Conservation (phyloP, 2,888 invertebrate genomes). For the Caenorhabditis zanzibari region DNA sequence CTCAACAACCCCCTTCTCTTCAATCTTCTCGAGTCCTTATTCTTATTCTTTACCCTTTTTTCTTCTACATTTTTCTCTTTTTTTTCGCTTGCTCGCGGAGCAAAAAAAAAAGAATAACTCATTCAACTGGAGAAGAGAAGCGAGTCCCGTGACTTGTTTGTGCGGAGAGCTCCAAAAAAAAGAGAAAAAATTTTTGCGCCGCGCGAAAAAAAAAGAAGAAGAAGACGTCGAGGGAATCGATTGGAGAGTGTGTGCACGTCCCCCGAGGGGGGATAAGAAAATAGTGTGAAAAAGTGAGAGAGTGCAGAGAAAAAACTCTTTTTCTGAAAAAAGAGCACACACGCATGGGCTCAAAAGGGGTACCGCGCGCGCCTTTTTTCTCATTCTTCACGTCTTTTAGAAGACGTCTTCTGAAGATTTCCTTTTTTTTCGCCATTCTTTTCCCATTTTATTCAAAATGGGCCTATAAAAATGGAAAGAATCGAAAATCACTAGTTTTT, state of each 20-base stretch:
- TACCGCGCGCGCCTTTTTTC: too few species aligned
- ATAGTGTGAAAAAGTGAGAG: not conserved
- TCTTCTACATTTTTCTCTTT: not conserved
- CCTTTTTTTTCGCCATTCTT: too few species aligned
- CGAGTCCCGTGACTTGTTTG: not conserved
- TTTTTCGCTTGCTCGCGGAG: not conserved
- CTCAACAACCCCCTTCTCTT: not conserved
- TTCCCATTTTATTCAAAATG: too few species aligned
- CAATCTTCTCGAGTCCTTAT: not conserved
- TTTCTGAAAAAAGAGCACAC: not conserved
- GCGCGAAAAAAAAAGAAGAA: not conserved
- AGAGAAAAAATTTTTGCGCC: not conserved
- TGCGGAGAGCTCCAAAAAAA: too few species aligned
- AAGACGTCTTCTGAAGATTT: too few species aligned
- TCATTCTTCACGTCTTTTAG: too few species aligned
- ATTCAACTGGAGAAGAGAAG: not conserved
- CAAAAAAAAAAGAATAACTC: not conserved
- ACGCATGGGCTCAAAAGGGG: too few species aligned
- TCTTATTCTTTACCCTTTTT: not conserved
- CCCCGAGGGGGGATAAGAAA: not conserved
- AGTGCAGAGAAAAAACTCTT: not conserved
- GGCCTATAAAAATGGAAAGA: too few species aligned
- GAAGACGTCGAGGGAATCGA: conserved; percentile 7
- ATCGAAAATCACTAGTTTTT: too few species aligned
- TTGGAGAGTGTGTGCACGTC: not conserved